These are phyloP conservation scores for Rosalia funebris DNA, from an alignment of 2,888 invertebrate species.

Conservation along the genomic window DNA sequence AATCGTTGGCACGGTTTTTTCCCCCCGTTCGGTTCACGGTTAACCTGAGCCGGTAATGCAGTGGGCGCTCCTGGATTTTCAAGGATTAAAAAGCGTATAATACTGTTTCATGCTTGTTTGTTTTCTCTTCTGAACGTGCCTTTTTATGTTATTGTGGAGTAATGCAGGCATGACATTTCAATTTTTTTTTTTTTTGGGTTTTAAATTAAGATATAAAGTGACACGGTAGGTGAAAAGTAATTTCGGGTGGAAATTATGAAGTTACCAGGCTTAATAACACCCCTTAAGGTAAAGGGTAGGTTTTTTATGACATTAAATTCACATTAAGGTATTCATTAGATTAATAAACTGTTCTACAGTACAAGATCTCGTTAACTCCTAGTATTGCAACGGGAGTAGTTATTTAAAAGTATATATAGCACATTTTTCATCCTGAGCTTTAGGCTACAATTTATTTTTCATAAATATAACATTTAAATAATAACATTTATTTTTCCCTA, in stretches of 20 bases:
- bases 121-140: slow-evolving; percentile 45
- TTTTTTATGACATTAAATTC: too few species aligned
- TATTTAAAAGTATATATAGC: too few species aligned
- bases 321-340: too few species aligned
- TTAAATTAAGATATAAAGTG: slow-evolving; percentile 12
- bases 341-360: too few species aligned
- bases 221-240: slow-evolving; percentile 11
- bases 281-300: too few species aligned
- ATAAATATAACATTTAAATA: too few species aligned
- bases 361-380: too few species aligned
- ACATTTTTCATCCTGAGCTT: too few species aligned
- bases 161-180: slow-evolving; percentile 24
- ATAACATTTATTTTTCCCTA: too few species aligned
- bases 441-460: too few species aligned
- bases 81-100: slow-evolving; percentile 58
- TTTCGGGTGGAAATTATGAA: slow-evolving; percentile 3
- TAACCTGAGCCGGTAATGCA: slow-evolving; percentile 38
- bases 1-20: slow-evolving; percentile 43
- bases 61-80: slow-evolving; percentile 33
- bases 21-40: slow-evolving; percentile 43
- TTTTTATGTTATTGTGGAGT: slow-evolving; percentile 31
- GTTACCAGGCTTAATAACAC: too few species aligned
- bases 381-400: too few species aligned
- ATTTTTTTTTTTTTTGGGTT: slow-evolving; percentile 22
- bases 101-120: slow-evolving; percentile 58